These are phyloP conservation scores for Typhlichthys eigenmanni DNA, from an alignment of 2,797 vertebrate species.

Conservation along the genomic window DNA sequence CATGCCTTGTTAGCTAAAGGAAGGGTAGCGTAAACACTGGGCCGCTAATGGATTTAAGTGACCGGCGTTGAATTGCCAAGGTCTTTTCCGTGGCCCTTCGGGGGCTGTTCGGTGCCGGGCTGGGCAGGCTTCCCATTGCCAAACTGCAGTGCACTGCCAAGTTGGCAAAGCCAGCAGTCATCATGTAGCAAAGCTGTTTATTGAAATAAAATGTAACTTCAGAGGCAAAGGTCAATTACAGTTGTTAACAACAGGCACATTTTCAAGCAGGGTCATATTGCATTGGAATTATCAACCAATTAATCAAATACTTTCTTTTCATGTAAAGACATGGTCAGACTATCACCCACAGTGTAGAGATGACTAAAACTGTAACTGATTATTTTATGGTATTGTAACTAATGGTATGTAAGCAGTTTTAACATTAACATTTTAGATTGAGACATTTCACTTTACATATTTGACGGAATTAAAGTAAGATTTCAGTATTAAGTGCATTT, in stretches of 20 bases:
- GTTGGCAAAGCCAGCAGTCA: constrained; percentile 27
- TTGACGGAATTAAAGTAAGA: too few species aligned
- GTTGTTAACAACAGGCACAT: background rate
- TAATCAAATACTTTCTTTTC: too few species aligned
- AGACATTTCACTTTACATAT: too few species aligned
- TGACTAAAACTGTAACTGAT: too few species aligned
- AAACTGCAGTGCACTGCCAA: constrained; percentile 46
- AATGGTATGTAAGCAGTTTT: background rate
- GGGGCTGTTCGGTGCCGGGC: constrained; percentile 54
- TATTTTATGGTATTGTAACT: background rate
- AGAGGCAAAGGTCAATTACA: background rate
- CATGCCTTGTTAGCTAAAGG: constrained; percentile 75
- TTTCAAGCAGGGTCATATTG: too few species aligned
- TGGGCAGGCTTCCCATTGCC: constrained; percentile 49
- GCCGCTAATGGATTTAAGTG: constrained; percentile 79
- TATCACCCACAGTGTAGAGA: too few species aligned
- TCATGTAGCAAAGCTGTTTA: constrained; percentile 23
- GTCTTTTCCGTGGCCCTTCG: constrained; percentile 58
- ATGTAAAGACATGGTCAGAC: too few species aligned
- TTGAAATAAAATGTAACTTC: constrained; percentile 14
- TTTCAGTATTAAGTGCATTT: too few species aligned
- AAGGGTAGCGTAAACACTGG: constrained; percentile 66
- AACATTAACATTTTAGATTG: background rate
- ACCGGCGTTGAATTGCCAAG: constrained; percentile 71
- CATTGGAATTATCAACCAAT: too few species aligned